Percentiles rank a stretch among this genome's conserved stretches.
phyloP scores from a whole-genome alignment of 2,113 vertebrate species.

The Triplophysa rosa region DNA sequence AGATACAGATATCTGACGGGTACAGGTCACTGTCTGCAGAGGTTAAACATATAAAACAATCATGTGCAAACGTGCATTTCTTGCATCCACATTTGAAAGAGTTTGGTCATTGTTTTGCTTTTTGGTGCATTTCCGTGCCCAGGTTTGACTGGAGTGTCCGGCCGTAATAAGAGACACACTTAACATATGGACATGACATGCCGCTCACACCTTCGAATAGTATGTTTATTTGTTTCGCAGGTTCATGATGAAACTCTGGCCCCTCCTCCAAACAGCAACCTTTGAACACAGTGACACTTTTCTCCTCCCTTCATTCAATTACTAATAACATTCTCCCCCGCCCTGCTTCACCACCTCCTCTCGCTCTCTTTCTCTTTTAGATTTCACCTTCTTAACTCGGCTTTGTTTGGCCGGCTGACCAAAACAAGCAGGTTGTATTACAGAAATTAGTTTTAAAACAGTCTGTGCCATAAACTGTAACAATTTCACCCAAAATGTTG shows the following conservation, averaged over 20 bases:
- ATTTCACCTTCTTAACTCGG: not conserved
- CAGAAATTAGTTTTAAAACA: not conserved
- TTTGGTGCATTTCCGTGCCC: no score
- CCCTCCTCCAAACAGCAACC: conserved; percentile 13
- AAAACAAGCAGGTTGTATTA: not conserved
- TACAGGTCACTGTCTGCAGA: no score
- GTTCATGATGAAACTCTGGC: not conserved
- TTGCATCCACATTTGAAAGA: no score
- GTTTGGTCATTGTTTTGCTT: no score
- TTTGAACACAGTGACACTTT: conserved; percentile 26
- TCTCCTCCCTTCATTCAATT: conserved; percentile 25
- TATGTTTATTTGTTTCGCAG: conserved; percentile 13
- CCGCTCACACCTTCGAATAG: not conserved
- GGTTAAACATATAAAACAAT: no score
- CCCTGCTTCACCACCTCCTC: not conserved
- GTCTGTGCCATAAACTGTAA: no score
- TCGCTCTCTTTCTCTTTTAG: not conserved
- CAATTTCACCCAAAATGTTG: not conserved
- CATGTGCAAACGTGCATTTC: no score
- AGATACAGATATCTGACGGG: no score
- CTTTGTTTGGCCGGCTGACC: conserved; percentile 2
- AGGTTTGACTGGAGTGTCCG: not conserved
- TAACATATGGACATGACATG: not conserved
- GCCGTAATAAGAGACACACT: conserved; percentile 13
- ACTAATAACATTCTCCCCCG: not conserved